Evolutionary conservation across 2,888 invertebrate genomes (phyloP).

Genomic region (Aspidiotus destructor): DNA sequence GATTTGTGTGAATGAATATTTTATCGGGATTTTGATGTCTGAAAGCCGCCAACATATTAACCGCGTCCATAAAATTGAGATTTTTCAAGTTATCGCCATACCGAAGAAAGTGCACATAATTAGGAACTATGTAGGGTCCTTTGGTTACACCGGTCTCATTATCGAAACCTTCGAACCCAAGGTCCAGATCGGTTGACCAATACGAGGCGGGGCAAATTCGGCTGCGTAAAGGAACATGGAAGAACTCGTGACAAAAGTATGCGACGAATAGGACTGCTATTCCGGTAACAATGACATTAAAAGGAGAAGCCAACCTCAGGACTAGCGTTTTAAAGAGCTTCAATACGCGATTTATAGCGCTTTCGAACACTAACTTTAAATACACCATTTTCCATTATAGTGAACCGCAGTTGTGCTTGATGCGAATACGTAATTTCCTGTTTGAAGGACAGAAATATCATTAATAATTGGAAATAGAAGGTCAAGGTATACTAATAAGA

Average conservation of each 20-base stretch:
- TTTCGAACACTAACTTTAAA: too few relatives aligned
- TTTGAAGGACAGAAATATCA: too few relatives aligned
- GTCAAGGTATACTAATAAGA: too few relatives aligned
- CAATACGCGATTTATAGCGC: too few relatives aligned
- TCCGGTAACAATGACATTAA: constrained; percentile 4
- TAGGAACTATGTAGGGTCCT: constrained; percentile 39
- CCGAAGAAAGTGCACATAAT: constrained; percentile 40
- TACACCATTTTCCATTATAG: too few relatives aligned
- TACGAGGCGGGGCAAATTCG: neutral
- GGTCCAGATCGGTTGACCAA: constrained; percentile 9
- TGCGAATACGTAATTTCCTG: too few relatives aligned
- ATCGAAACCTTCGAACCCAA: constrained; percentile 23
- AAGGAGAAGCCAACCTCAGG: neutral
- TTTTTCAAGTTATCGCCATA: constrained; percentile 35
- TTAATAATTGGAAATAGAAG: too few relatives aligned
- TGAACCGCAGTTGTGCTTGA: too few relatives aligned
- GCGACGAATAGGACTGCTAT: neutral
- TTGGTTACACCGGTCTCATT: constrained; percentile 17
- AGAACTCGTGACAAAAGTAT: neutral
- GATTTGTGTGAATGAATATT: constrained; percentile 40
- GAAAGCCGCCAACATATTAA: constrained; percentile 37
- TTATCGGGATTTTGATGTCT: constrained; percentile 39
- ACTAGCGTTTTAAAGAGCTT: too few relatives aligned
- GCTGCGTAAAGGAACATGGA: constrained; percentile 6
- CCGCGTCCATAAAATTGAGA: constrained; percentile 37